Base-by-base conservation (phyloP, 2,113 vertebrate genomes). In the Hyperopisus bebe region DNA sequence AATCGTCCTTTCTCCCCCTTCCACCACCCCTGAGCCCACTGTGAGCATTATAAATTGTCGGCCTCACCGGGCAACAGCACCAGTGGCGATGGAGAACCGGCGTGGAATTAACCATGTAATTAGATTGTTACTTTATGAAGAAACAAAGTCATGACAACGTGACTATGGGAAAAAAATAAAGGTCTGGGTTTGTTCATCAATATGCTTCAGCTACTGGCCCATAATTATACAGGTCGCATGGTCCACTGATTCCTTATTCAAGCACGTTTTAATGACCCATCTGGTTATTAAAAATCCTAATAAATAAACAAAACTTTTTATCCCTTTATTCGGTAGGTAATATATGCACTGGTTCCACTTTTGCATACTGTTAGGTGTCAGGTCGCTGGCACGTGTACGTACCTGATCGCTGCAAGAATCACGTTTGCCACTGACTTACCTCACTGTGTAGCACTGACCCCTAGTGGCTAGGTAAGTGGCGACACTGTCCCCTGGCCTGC, bases 391-490 rank as follows among this genome's bases (percentile, higher is more conserved):
- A 47, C 9, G 3, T 47, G 17, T 10, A n/a, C 39, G 2, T 21
- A 47, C 39, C 42, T 47, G 82, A 42, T 84, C 6, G 24, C 19
- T 4, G 66, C 8, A 53, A 35, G 62, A 48, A 35, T 17, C n/a
- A 51, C 17, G 39, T 39, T 53, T 50, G 47, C 46, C 6, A n/a
- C n/a, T 39, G 31, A 89, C 70, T 24, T 51, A 7, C 70, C 88
- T 89, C 19, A 6, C 31, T 80, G 88, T 35, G 70, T 47, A 51
- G 17, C 70, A 53, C 47, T 89, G 88, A 51, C 70, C 19, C 88
- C 70, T 89, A 89, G 47, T 89, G 88, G 88, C 77, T 48, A 82
- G 70, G 88, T 53, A 42, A 48, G 46, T 77, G 48, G 35, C 48
- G 15, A 13, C 70, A 89, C 31, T 1, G 47, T 50, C 19, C 31